Evolutionary conservation across 1,140 invertebrate species (phyloP).

Genomic region (Trialeurodes vaporariorum): DNA sequence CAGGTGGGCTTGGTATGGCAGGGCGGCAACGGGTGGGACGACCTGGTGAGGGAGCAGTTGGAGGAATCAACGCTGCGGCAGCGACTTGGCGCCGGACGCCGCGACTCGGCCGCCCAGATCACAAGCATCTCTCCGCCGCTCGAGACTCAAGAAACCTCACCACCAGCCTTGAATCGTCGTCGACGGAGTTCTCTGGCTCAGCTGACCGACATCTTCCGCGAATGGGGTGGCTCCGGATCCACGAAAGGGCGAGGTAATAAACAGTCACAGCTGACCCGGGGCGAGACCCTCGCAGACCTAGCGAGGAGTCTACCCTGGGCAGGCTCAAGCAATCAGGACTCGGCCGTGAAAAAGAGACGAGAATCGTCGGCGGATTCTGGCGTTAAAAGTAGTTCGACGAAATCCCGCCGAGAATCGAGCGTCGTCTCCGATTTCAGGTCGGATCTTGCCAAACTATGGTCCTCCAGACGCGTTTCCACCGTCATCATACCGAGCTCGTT

Average conservation of each 20-base stretch:
- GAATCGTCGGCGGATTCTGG: conserved; percentile 73
- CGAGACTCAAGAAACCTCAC: conserved; percentile 49
- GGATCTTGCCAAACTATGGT: conserved; percentile 58
- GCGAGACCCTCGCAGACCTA: conserved; percentile 74
- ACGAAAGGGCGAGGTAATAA: conserved; percentile 38
- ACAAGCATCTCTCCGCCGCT: conserved; percentile 67
- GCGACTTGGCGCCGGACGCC: conserved; percentile 49
- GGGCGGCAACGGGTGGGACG: conserved; percentile 85
- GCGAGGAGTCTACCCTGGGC: conserved; percentile 59
- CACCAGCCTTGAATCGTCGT: conserved; percentile 46
- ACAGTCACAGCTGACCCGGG: conserved; percentile 60
- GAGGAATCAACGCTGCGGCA: conserved; percentile 72
- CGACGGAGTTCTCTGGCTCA: conserved; percentile 72
- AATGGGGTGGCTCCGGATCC: conserved; percentile 53
- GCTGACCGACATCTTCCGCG: conserved; percentile 70
- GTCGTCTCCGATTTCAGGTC: conserved; percentile 53
- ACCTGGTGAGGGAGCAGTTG: conserved; percentile 68
- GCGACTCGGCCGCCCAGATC: conserved; percentile 80
- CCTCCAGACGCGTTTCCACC: conserved; percentile 42
- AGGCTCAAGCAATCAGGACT: conserved; percentile 34
- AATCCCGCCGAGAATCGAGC: conserved; percentile 54
- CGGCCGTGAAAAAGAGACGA: conserved; percentile 46
- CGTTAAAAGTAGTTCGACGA: conserved; percentile 57
- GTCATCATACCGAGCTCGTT: conserved; percentile 31
- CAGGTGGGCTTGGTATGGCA: conserved; percentile 87